Base-by-base conservation (phyloP, 2,797 vertebrate species). In the Paramormyrops hopkinsi region DNA sequence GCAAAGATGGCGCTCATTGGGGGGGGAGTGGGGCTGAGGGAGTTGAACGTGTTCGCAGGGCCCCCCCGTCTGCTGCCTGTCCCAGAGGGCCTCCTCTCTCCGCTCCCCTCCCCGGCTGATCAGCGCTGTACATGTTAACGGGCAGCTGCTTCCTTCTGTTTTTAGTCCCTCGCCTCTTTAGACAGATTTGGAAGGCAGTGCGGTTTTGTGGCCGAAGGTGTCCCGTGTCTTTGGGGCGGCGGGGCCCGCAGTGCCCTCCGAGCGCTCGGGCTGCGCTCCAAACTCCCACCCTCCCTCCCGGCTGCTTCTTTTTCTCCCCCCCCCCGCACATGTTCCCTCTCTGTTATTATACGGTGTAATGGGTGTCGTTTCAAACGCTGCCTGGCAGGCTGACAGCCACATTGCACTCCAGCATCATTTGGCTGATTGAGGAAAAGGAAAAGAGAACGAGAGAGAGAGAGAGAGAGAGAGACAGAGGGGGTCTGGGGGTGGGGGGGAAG, bases 341-440 rank as follows among this genome's bases (percentile, higher is more conserved):
- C 93, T 93, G 91, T 94, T 94, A 93, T 93, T 92, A 94, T 94
- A 94, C 93, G 90, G 92, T 91, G 91, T 94, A 94, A 94, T 93
- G 92, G 94, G 93, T 93, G 89, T 91, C 86, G 87, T 91, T 91
- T 93, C 94, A 94, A 90, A 92, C 65, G 92, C 92, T 93, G 94
- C 91, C 94, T 94, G 94, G 93, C 93, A 93, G 90, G 88, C 91
- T 92, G 93, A 93, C 91, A 92, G 93, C 93, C 91, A 91, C 94
- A 93, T 93, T 95, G 94, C 95, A 94, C 94, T 94, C 95, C 95
- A 93, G 94, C 94, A 95, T 93, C 93, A 95, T 92, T 94, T 94
- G 93, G 94, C 92, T 90, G 84, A 91, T 92, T 91, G 89, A 92
- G 92, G 91, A 92, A 92, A 90, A 90, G 91, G 90, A 90, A 91